Base-by-base conservation (phyloP, 1,140 invertebrate species). In the Cotesia vestalis region DNA sequence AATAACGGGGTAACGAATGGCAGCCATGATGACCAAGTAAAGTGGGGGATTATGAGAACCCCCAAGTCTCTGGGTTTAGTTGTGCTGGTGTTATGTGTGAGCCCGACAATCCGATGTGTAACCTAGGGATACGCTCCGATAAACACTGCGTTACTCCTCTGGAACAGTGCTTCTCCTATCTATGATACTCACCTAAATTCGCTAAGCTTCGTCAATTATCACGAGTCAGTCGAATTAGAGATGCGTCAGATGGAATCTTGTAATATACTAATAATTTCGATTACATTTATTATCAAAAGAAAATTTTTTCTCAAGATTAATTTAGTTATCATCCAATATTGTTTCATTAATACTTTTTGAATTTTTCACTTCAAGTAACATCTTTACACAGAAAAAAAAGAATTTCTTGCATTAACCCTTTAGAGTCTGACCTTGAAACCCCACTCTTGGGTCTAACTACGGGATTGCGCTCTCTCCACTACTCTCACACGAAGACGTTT, bases 91-190 rank as follows among this genome's bases (percentile, higher is more conserved):
- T 27, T 27, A 27, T 27, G 51, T 63, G 66, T 52, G 5, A 68
- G 17, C 20, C 55, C 12, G 60, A 62, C 52, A 51, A 69, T 73
- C 38, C 55, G 57, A 68, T 68, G 70, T 73, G 73, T 61, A 40
- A 27, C 36, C 73, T 52, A 55, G 66, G 78, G 74, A 82, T 82
- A 83, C 77, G 78, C 77, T 76, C 78, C 81, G 82, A 83, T 84
- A 84, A 84, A 84, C 82, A 83, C 80, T 74, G 75, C 77, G 77
- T 83, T 82, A 83, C 79, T 83, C 80, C 72, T 76, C 76, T 81
- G 76, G 75, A 80, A 78, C 75, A 68, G 68, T 76, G 74, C 78
- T 79, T 78, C 81, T 79, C 75, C 59, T 66, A 64, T 69, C 64
- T 68, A 71, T 62, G 66, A n/a, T 66, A 63, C 62, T 46, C 70